Evolutionary conservation across 1,140 invertebrate genomes (phyloP).

Genomic region (Heliconius himera): DNA sequence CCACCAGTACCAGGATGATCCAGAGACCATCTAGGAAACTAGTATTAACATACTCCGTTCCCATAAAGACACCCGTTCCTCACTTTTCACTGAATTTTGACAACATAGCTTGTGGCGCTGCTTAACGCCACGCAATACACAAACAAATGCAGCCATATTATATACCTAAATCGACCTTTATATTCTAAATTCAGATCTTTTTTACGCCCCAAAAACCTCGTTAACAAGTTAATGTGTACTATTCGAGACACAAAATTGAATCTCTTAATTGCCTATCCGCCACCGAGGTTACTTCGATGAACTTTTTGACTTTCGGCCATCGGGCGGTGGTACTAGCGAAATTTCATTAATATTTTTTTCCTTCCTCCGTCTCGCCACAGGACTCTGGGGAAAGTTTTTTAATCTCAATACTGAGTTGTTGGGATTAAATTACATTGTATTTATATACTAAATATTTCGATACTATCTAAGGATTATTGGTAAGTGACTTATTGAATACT

Average conservation of each 20-base stretch:
- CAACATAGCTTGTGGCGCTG: no score
- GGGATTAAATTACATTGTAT: conserved; percentile 62
- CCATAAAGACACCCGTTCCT: no score
- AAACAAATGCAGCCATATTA: not conserved
- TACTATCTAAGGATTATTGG: no score
- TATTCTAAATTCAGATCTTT: not conserved
- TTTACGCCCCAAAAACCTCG: conserved; percentile 25
- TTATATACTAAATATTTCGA: conserved; percentile 54
- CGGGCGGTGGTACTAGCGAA: conserved; percentile 49
- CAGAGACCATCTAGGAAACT: no score
- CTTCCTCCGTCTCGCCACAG: conserved; percentile 36
- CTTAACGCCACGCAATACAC: not conserved
- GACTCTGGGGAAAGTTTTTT: conserved; percentile 67
- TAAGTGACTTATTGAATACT: no score
- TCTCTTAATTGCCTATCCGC: conserved; percentile 67
- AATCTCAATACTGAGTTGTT: conserved; percentile 66
- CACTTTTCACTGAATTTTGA: no score
- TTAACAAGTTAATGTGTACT: conserved; percentile 38
- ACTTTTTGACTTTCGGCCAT: conserved; percentile 58
- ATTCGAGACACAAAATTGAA: conserved; percentile 56
- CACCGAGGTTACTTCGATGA: conserved; percentile 63
- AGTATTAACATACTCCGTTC: no score
- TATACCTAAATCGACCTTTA: not conserved
- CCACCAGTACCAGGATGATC: no score
- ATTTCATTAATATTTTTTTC: conserved; percentile 67